Percentiles rank a stretch among this genome's conserved stretches.
These are phyloP conservation scores for Paguma larvata DNA, from an alignment of 2,797 vertebrate genomes.

Conservation along the genomic window DNA sequence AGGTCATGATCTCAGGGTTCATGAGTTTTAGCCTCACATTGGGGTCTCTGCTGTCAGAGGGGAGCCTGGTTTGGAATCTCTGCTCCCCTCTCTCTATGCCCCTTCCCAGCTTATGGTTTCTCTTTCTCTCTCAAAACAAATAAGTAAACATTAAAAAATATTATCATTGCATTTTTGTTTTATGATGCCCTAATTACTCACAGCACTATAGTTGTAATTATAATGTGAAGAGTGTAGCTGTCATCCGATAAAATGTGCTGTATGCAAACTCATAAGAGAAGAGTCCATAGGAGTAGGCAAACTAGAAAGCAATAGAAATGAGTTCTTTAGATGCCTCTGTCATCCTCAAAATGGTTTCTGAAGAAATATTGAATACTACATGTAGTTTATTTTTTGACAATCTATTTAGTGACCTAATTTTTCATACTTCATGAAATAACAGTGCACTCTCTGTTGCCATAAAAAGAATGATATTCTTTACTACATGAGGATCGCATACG, in stretches of 20 bases:
- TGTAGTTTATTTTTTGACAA: neutral
- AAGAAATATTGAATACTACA: neutral
- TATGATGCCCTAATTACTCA: conserved; percentile 29
- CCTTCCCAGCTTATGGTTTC: too few species aligned
- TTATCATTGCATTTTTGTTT: neutral
- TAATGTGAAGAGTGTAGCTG: neutral
- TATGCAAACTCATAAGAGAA: neutral
- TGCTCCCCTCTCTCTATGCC: too few species aligned
- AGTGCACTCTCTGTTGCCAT: neutral
- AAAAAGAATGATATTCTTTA: conserved; percentile 70
- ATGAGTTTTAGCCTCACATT: too few species aligned
- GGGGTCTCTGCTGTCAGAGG: too few species aligned
- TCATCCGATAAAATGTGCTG: neutral
- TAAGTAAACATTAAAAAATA: too few species aligned
- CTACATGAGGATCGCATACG: neutral
- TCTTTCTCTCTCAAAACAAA: too few species aligned
- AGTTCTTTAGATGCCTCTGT: neutral
- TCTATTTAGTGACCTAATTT: neutral
- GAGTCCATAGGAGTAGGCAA: neutral
- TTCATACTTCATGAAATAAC: neutral
- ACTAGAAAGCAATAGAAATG: neutral
- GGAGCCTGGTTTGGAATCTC: too few species aligned
- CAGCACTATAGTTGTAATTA: conserved; percentile 23
- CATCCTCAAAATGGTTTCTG: neutral
- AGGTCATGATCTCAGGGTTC: too few species aligned